phyloP scores from a whole-genome alignment of 2,113 vertebrate genomes.

The Microcebus murinus region DNA sequence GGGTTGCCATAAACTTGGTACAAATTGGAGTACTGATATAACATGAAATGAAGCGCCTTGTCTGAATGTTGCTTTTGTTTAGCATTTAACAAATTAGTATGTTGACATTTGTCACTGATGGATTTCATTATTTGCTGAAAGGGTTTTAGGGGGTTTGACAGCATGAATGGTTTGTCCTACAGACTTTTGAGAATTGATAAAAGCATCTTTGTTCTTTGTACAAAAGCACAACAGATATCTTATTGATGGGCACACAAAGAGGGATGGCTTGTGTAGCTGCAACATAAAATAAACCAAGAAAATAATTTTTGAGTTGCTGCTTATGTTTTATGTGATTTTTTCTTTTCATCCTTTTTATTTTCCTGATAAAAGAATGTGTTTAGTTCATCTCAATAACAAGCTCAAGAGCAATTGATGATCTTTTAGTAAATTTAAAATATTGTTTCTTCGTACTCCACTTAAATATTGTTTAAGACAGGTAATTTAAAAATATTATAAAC shows the following conservation, averaged over 20 bases:
- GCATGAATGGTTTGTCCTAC: conserved; percentile 90
- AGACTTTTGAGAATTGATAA: conserved; percentile 88
- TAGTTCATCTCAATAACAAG: conserved; percentile 61
- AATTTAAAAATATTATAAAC: conserved; percentile 50
- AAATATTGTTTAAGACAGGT: conserved; percentile 36
- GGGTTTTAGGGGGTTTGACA: conserved; percentile 85
- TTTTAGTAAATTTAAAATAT: conserved; percentile 71
- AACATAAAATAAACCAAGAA: conserved; percentile 86
- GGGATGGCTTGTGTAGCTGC: conserved; percentile 81
- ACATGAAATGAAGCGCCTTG: conserved; percentile 88
- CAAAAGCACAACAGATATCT: conserved; percentile 91
- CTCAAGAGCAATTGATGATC: conserved; percentile 47
- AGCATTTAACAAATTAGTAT: conserved; percentile 90
- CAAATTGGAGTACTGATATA: conserved; percentile 85
- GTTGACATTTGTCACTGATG: conserved; percentile 95
- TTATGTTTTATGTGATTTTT: conserved; percentile 67
- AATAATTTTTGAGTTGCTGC: conserved; percentile 81
- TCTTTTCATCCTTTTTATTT: background rate
- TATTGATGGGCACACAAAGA: conserved; percentile 86
- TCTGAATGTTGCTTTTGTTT: conserved; percentile 94
- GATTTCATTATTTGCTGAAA: conserved; percentile 94
- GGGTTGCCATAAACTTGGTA: conserved; percentile 83
- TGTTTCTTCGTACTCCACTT: conserved; percentile 45
- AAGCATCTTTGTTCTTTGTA: conserved; percentile 94
- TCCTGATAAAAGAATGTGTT: conserved; percentile 55